Conservation (phyloP, 2,888 invertebrate genomes). For the Drosophila hawaiiensis region DNA sequence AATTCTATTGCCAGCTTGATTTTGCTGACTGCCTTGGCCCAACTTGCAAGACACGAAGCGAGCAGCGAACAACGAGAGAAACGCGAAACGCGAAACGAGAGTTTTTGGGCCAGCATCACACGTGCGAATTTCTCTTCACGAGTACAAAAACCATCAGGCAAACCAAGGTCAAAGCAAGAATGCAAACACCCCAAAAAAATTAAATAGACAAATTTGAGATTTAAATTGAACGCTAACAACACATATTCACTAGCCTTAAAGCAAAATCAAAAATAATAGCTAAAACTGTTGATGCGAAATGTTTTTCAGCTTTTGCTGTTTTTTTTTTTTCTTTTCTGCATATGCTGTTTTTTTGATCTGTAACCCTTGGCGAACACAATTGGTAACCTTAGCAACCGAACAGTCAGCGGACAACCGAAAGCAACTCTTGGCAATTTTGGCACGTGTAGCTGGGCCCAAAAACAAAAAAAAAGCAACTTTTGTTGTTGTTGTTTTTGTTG, state of each 20-base stretch:
- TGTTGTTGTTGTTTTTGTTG: conserved; percentile 14
- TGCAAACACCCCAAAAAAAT: conserved; percentile 2
- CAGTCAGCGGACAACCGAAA: not conserved
- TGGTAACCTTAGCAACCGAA: conserved; percentile 39
- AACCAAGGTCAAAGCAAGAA: conserved; percentile 37
- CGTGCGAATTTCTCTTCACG: conserved; percentile 56
- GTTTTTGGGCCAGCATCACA: conserved; percentile 50
- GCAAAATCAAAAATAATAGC: not conserved
- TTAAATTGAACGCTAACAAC: conserved; percentile 2
- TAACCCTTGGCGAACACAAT: conserved; percentile 22
- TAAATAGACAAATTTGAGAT: not conserved
- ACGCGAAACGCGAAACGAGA: conserved; percentile 27
- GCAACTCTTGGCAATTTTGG: conserved; percentile 54
- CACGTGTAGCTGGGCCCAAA: conserved; percentile 68
- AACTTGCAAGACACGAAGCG: conserved; percentile 36
- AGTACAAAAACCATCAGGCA: conserved; percentile 9
- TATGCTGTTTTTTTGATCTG: conserved; percentile 42
- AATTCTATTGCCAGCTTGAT: conserved; percentile 48
- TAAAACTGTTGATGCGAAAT: conserved; percentile 2
- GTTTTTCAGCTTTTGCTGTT: not conserved
- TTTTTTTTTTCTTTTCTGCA: conserved; percentile 25
- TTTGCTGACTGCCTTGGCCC: conserved; percentile 50
- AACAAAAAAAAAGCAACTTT: not conserved
- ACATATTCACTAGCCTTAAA: conserved; percentile 26
- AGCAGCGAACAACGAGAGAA: not conserved